Conservation (phyloP, 2,797 vertebrate species). For the Scolopax rusticola region DNA sequence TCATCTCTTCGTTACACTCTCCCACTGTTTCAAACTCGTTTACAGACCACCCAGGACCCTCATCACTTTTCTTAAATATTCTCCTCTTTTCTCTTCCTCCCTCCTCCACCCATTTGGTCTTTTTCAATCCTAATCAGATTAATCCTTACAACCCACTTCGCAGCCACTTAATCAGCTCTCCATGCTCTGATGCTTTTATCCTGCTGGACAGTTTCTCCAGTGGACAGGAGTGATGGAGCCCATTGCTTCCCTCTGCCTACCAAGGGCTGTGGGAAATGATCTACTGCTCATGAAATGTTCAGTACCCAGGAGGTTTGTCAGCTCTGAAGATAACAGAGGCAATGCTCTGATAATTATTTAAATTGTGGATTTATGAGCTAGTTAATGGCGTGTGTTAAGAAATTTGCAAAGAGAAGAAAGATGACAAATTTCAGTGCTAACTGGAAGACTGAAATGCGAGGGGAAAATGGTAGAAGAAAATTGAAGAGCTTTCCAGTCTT, state of each 20-base stretch:
- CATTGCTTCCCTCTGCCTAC: neutral
- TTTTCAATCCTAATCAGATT: constrained; percentile 20
- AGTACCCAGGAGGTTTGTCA: constrained; percentile 31
- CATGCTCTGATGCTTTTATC: neutral
- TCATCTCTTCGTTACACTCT: constrained; percentile 53
- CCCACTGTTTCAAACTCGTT: neutral
- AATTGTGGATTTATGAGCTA: constrained; percentile 25
- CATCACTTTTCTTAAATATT: neutral
- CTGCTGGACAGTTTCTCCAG: neutral
- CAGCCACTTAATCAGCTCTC: neutral
- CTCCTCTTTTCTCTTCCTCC: neutral
- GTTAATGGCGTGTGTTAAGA: constrained; percentile 30
- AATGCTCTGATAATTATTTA: neutral
- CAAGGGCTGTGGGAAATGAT: neutral
- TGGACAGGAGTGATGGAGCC: neutral
- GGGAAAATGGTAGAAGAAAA: neutral
- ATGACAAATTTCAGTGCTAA: neutral
- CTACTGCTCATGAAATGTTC: neutral
- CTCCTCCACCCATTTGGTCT: accelerated
- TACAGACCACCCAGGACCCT: constrained; percentile 68
- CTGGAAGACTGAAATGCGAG: neutral
- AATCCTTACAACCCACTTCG: constrained; percentile 9
- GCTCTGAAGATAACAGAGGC: neutral
- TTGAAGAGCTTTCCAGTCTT: neutral
- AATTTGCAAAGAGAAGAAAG: neutral